These are phyloP conservation scores for Heliothis virescens DNA, from an alignment of 1,140 invertebrate species.

Conservation along the genomic window DNA sequence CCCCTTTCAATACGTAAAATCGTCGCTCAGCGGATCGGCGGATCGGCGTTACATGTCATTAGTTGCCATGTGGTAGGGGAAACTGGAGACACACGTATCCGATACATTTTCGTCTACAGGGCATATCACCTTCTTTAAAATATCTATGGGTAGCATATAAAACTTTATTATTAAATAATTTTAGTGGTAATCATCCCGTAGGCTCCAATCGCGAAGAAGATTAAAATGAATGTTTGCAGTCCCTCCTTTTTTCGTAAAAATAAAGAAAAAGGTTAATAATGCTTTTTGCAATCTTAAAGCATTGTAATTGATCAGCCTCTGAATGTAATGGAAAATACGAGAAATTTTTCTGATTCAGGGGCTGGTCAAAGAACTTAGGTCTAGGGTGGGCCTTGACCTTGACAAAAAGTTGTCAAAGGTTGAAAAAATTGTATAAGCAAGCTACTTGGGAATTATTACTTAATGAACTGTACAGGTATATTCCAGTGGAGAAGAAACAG, in stretches of 20 bases:
- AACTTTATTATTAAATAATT: slow-evolving; percentile 10
- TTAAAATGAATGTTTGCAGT: background rate
- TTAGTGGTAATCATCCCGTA: background rate
- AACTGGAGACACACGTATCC: too few relatives aligned
- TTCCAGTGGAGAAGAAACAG: too few relatives aligned
- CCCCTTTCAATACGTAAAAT: too few relatives aligned
- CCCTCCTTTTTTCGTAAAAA: slow-evolving; percentile 1
- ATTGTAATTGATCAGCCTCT: background rate
- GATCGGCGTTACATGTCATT: too few relatives aligned
- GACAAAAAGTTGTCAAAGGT: slow-evolving; percentile 4
- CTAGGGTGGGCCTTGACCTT: background rate
- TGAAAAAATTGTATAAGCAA: background rate
- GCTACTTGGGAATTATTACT: background rate
- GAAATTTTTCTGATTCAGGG: slow-evolving; percentile 4
- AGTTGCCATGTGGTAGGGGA: too few relatives aligned
- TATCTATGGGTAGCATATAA: too few relatives aligned
- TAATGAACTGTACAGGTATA: background rate
- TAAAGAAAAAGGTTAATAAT: slow-evolving; percentile 4
- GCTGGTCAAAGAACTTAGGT: slow-evolving; percentile 1
- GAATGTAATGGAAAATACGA: background rate
- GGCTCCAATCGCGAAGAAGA: too few relatives aligned
- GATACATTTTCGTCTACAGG: too few relatives aligned
- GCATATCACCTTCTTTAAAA: too few relatives aligned
- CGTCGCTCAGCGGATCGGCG: too few relatives aligned
- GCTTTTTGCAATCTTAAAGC: background rate